Percentiles rank a stretch among this genome's conserved stretches.
These are phyloP conservation scores for Chrysogorgia sp. DNA, from an alignment of 92 coral and sea anemone genomes.

Conservation along the genomic window DNA sequence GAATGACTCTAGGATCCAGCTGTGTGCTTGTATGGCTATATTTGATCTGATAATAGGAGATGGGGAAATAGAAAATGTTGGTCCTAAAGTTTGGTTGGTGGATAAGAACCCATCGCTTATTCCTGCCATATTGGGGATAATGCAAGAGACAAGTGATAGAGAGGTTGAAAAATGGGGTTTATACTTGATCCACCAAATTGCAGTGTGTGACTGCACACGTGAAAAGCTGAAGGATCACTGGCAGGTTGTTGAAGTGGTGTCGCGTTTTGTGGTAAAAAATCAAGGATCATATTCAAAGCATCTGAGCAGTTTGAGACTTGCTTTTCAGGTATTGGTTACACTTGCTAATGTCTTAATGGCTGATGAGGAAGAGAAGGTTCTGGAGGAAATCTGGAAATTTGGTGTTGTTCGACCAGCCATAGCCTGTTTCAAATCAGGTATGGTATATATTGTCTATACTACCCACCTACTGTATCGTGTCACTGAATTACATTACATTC, in stretches of 20 bases:
- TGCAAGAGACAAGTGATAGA: slow-evolving; percentile 69
- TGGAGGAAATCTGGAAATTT: slow-evolving; percentile 81
- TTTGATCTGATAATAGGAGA: slow-evolving; percentile 83
- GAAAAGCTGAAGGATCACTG: slow-evolving; percentile 58
- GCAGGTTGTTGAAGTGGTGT: slow-evolving; percentile 64
- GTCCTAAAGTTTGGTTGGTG: slow-evolving; percentile 43
- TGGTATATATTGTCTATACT: not conserved
- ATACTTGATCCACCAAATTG: slow-evolving; percentile 72
- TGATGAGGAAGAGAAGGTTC: slow-evolving; percentile 73
- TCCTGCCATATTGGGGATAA: slow-evolving; percentile 63
- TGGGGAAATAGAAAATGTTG: slow-evolving; percentile 35
- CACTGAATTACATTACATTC: too few relatives aligned
- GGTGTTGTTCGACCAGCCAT: slow-evolving; percentile 77
- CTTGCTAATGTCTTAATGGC: slow-evolving; percentile 77
- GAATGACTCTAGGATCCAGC: slow-evolving; percentile 68
- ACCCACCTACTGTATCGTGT: not conserved
- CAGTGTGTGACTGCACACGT: slow-evolving; percentile 76
- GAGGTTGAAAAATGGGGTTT: slow-evolving; percentile 91
- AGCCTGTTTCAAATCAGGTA: slow-evolving; percentile 87
- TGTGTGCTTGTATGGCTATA: slow-evolving; percentile 71
- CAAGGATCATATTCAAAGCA: slow-evolving; percentile 76
- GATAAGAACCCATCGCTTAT: slow-evolving; percentile 67
- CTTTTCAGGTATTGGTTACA: slow-evolving; percentile 90
- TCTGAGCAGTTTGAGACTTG: slow-evolving; percentile 79
- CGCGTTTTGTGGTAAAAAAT: slow-evolving; percentile 72